Conservation (phyloP, 2,797 vertebrate species). For the Astyanax mexicanus region DNA sequence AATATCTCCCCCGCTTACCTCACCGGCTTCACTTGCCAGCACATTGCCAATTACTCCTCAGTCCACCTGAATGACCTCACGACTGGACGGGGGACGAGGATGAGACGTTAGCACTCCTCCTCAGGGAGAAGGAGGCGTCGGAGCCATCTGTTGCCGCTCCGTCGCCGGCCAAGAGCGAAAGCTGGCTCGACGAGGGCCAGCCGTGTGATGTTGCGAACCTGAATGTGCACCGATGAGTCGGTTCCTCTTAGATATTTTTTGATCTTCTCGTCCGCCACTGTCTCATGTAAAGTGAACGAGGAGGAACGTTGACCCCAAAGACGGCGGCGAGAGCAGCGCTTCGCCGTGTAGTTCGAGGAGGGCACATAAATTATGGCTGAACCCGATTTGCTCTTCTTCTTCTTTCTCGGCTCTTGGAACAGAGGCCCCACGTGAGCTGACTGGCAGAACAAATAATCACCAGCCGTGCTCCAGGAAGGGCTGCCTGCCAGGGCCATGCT, state of each 20-base stretch:
- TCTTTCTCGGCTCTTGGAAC: conserved; percentile 60
- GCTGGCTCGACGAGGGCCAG: conserved; percentile 46
- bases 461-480: conserved; percentile 37
- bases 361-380: conserved; percentile 69
- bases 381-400: conserved; percentile 28
- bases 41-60: conserved; percentile 82
- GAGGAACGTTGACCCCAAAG: conserved; percentile 70
- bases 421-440: conserved; percentile 57
- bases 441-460: conserved; percentile 46
- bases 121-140: conserved; percentile 72
- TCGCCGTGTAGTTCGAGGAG: conserved; percentile 73
- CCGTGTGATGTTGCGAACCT: conserved; percentile 51
- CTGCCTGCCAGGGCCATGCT: conserved; percentile 9
- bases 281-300: conserved; percentile 64
- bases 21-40: conserved; percentile 70
- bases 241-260: not conserved
- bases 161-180: conserved; percentile 43
- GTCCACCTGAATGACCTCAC: conserved; percentile 82
- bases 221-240: conserved; percentile 61
- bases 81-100: conserved; percentile 65
- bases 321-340: conserved; percentile 71
- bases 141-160: conserved; percentile 77
- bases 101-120: conserved; percentile 70
- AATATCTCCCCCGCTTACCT: conserved; percentile 71
- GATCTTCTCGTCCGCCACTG: conserved; percentile 44